phyloP scores from a whole-genome alignment of 2,113 vertebrate species.

The Noturus placidus region DNA sequence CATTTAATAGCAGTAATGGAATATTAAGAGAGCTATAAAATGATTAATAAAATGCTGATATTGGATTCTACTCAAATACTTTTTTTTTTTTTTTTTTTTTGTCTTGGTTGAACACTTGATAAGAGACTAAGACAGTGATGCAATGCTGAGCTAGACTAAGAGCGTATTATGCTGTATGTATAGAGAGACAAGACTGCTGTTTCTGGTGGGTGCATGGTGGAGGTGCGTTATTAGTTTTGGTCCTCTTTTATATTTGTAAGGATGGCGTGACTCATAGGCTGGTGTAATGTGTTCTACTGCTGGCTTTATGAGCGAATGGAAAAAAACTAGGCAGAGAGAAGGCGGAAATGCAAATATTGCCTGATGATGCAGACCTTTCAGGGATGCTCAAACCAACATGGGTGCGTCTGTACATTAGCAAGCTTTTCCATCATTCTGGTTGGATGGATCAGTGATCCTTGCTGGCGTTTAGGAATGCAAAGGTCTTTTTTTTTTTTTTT shows the following conservation, averaged over 20 bases:
- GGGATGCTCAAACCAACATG: background rate
- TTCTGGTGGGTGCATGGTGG: background rate
- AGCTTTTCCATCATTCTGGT: slow-evolving; percentile 31
- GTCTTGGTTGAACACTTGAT: background rate
- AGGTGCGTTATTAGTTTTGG: background rate
- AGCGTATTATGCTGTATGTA: background rate
- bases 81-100: too few relatives aligned
- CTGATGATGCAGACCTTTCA: slow-evolving; percentile 61
- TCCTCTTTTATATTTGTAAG: background rate
- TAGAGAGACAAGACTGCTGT: background rate
- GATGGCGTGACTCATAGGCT: background rate
- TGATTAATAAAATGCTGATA: background rate
- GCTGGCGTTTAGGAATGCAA: background rate
- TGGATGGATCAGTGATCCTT: background rate
- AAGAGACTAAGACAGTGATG: background rate
- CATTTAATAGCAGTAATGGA: background rate
- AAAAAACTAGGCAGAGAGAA: background rate
- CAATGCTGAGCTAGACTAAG: too few relatives aligned
- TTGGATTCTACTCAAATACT: background rate
- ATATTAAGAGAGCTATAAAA: background rate
- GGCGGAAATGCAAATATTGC: slow-evolving; percentile 44
- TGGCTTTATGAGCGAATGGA: slow-evolving; percentile 18
- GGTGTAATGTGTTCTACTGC: background rate
- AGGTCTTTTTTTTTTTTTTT: too few relatives aligned
- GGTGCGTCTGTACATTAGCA: background rate